Base-by-base conservation (phyloP, 2,888 invertebrate genomes). In the Spatulosminthurus flaviceps region DNA sequence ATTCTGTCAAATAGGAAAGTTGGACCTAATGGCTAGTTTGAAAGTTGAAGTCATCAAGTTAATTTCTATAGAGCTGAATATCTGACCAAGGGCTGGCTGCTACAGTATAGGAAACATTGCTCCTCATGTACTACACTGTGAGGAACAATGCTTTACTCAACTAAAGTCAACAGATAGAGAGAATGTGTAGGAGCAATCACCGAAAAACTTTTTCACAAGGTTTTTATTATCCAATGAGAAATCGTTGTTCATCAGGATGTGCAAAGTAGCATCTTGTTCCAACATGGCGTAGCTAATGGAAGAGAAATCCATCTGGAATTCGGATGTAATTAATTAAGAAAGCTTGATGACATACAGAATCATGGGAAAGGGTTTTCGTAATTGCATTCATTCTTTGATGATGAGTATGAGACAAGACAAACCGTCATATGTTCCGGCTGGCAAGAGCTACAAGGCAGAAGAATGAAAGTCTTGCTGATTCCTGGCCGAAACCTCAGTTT, bases 181-280 rank as follows among this genome's bases (percentile, higher is more conserved):
- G 70, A 29, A n/a, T 29, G 34, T 82, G n/a, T n/a, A n/a, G n/a
- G n/a, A n/a, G n/a, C n/a, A 87, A 90, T 89, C 86, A 92, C 94
- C 95, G 86, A 93, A 94, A 86, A 94, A 90, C 85, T 92, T 92
- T 86, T 93, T 94, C 79, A 91, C 90, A 7, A 92, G 90, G 64
- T 92, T 90, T 81, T 91, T 91, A 87, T 93, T 94, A 72, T 92
- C 92, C 82, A 94, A 90, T 79, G 91, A 90, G 86, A 95, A 95
- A 84, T 94, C 93, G 16, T 92, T 92, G 86, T 94, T 92, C 91
- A 95, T 94, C 41, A 96, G 87, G 80, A 95, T 92, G 87, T 96
- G 95, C 0, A 96, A 89, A 1, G 92, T 92, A 79, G 94, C 92
- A 0, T 93, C 93, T 87, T 92, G 93, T 88, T 95, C 95, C 85